Conservation (phyloP, 30 jellyfish, hydroid and myxozoan genomes). For the Turritopsis dohrnii region DNA sequence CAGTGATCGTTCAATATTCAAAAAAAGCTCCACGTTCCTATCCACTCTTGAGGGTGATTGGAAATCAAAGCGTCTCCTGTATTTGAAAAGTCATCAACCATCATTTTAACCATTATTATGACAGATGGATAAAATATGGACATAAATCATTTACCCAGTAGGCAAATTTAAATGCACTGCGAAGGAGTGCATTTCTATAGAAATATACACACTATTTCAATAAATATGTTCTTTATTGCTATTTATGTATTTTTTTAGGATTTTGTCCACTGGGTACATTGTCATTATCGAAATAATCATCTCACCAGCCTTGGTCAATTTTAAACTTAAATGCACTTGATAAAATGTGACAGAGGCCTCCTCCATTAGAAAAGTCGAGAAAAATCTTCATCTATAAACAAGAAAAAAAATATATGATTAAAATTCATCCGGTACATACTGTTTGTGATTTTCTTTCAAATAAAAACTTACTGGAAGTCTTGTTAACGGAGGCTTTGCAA, state of each 20-base stretch:
- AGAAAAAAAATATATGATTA: neutral
- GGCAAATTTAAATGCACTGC: too few species aligned
- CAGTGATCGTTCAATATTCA: constrained; percentile 66
- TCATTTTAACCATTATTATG: too few species aligned
- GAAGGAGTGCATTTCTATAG: too few species aligned
- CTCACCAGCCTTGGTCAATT: constrained; percentile 96
- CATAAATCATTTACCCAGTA: too few species aligned
- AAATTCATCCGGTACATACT: neutral
- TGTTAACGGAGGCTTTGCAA: constrained; percentile 87
- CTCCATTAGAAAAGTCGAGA: constrained; percentile 73
- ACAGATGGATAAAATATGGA: too few species aligned
- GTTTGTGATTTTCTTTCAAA: too few species aligned
- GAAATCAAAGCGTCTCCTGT: constrained; percentile 94
- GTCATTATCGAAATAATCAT: too few species aligned
- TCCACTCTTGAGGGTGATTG: constrained; percentile 96
- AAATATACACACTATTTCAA: too few species aligned
- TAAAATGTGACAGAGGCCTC: constrained; percentile 81
- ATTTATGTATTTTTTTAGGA: too few species aligned
- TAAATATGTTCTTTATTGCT: too few species aligned
- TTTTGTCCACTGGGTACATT: too few species aligned
- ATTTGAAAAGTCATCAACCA: too few species aligned
- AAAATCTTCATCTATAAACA: constrained; percentile 60
- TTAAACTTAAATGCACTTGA: constrained; percentile 74
- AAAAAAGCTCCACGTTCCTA: constrained; percentile 82
- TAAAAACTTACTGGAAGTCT: constrained; percentile 82